A percentile compares a stretch with the other conserved stretches of the same genome.
phyloP scores from a whole-genome alignment of 1,140 invertebrate species.

The Parapsyche elsis region DNA sequence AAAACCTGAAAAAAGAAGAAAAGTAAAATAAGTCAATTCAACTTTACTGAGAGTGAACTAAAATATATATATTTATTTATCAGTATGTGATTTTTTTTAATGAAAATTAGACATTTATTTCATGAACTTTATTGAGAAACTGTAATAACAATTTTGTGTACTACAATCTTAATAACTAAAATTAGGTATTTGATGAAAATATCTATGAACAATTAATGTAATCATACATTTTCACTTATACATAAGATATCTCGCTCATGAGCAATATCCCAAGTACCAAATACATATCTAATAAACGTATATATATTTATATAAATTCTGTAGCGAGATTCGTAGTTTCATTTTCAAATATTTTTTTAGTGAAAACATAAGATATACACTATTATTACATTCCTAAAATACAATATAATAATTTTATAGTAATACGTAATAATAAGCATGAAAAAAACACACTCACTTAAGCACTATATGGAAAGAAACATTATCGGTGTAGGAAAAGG shows the following conservation, averaged over 20 bases:
- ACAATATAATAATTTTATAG: constrained; percentile 28
- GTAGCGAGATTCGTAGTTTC: not conserved
- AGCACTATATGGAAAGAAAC: constrained; percentile 17
- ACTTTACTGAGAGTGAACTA: not conserved
- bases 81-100: not conserved
- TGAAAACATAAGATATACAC: constrained; percentile 32
- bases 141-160: constrained; percentile 36
- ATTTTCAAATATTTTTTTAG: not conserved
- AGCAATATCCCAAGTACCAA: not conserved
- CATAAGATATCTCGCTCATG: not conserved
- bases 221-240: constrained; percentile 1
- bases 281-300: not conserved
- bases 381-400: constrained; percentile 31
- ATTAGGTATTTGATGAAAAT: not conserved
- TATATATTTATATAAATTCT: not conserved
- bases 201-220: not conserved
- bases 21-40: not conserved
- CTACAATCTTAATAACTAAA: constrained; percentile 22
- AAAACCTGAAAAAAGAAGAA: constrained; percentile 1
- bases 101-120: constrained; percentile 13
- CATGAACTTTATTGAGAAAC: constrained; percentile 43
- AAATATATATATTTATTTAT: not conserved
- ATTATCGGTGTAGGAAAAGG: not conserved
- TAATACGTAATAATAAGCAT: constrained; percentile 33
- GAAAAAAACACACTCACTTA: constrained; percentile 28